Evolutionary conservation across 2,797 vertebrate genomes (phyloP).

Genomic region (Esox masquinongy): DNA sequence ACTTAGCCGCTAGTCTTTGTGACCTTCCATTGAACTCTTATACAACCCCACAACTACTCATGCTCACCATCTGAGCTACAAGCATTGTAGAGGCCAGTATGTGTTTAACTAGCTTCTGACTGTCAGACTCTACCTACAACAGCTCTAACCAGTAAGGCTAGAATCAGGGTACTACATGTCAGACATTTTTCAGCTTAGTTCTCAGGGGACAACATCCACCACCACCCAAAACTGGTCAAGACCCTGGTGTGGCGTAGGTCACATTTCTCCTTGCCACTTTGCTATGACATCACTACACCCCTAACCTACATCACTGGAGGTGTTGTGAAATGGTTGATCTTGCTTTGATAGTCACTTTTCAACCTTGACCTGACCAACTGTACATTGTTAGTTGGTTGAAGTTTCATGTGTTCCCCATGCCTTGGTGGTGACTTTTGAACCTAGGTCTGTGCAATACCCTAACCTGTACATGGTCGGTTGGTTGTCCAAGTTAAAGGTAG

Average conservation of each 20-base stretch:
- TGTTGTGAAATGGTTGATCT: constrained; percentile 49
- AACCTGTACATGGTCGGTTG: no score
- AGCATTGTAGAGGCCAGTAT: not conserved
- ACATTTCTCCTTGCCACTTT: not conserved
- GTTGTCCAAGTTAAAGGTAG: no score
- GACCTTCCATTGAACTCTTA: not conserved
- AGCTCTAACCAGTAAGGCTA: not conserved
- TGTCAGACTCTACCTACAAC: not conserved
- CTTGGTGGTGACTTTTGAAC: no score
- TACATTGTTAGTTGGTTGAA: no score
- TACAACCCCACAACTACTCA: not conserved
- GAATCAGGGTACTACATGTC: not conserved
- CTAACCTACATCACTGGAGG: constrained; percentile 88
- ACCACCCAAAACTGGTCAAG: not conserved
- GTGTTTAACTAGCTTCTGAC: not conserved
- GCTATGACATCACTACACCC: not conserved
- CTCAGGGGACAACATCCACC: not conserved
- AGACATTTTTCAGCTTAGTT: not conserved
- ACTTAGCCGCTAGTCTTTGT: not conserved
- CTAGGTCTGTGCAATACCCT: no score
- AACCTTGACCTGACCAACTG: not conserved
- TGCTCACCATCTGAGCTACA: not conserved
- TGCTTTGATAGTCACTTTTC: not conserved
- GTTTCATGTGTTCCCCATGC: no score
- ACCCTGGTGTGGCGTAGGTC: not conserved